Percentiles rank a stretch among this genome's conserved stretches.
Evolutionary conservation across 2,113 vertebrate species (phyloP).

Genomic region (Leiothrix lutea): DNA sequence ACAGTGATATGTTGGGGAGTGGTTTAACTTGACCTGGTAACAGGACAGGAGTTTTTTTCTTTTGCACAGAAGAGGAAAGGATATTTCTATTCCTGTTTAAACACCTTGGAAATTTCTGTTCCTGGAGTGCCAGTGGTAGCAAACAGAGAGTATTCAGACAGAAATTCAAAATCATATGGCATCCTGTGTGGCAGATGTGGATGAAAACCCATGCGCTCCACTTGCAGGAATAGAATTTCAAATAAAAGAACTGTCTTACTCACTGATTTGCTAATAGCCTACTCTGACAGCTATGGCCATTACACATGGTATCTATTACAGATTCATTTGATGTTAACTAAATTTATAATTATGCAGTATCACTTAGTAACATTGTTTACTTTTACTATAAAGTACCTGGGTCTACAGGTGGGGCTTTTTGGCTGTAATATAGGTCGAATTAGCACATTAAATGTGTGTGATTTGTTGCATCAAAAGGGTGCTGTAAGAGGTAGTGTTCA

Average conservation of each 20-base stretch:
- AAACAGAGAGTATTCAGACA: background rate
- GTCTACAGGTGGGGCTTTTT: conserved; percentile 32
- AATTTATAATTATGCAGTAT: conserved; percentile 54
- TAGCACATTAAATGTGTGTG: conserved; percentile 35
- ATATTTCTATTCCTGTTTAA: background rate
- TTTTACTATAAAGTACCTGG: conserved; percentile 39
- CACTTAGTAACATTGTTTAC: conserved; percentile 30
- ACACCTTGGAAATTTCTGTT: background rate
- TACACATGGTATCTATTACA: background rate
- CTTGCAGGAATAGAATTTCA: background rate
- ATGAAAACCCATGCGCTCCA: background rate
- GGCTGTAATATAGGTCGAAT: conserved; percentile 44
- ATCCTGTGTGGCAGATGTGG: background rate
- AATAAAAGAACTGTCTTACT: background rate
- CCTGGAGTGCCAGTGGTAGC: background rate
- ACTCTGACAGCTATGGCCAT: background rate
- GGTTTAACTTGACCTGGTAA: background rate
- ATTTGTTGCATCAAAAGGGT: conserved; percentile 20
- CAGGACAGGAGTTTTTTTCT: background rate
- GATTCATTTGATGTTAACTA: conserved; percentile 50
- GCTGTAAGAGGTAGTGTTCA: background rate
- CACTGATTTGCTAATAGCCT: background rate
- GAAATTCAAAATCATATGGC: background rate
- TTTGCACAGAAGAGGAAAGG: background rate
- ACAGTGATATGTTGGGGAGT: background rate